phyloP scores from a whole-genome alignment of 1,140 invertebrate genomes.

The Drosophila pectinifera region DNA sequence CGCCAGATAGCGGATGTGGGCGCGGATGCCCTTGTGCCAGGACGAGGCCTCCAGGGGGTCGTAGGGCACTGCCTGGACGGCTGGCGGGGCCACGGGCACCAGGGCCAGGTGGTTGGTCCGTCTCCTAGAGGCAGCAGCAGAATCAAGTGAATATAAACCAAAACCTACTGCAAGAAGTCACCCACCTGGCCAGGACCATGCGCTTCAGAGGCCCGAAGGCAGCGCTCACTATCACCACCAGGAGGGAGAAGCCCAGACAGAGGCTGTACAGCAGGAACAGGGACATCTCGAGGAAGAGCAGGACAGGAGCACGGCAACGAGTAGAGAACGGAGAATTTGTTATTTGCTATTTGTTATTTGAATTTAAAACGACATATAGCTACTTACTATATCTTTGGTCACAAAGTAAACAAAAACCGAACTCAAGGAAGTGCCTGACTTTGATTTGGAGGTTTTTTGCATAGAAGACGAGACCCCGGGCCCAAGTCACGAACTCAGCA shows the following conservation, averaged over 20 bases:
- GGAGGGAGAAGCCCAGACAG: slow-evolving; percentile 4
- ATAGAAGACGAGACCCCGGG: not conserved
- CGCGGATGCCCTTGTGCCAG: slow-evolving; percentile 19
- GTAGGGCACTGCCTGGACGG: not conserved
- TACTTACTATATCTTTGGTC: too few relatives aligned
- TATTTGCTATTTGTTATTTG: not conserved
- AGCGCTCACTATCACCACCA: not conserved
- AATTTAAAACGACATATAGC: too few relatives aligned
- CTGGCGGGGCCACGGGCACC: not conserved
- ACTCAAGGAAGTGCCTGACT: too few relatives aligned
- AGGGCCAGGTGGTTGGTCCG: not conserved
- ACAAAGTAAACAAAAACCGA: too few relatives aligned
- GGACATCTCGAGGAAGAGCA: slow-evolving; percentile 2
- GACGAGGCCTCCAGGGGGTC: slow-evolving; percentile 30
- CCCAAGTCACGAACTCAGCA: slow-evolving; percentile 18
- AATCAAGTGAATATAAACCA: too few relatives aligned
- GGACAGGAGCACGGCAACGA: not conserved
- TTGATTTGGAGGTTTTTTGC: not conserved
- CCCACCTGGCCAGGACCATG: not conserved
- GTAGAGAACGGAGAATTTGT: not conserved
- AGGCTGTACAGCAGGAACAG: not conserved
- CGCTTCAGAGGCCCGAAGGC: not conserved
- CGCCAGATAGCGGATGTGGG: slow-evolving; percentile 12
- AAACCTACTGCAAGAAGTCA: too few relatives aligned
- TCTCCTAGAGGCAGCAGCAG: not conserved